Conservation (phyloP, 2,113 vertebrate species). For the Petrocephalus microphthalmus region DNA sequence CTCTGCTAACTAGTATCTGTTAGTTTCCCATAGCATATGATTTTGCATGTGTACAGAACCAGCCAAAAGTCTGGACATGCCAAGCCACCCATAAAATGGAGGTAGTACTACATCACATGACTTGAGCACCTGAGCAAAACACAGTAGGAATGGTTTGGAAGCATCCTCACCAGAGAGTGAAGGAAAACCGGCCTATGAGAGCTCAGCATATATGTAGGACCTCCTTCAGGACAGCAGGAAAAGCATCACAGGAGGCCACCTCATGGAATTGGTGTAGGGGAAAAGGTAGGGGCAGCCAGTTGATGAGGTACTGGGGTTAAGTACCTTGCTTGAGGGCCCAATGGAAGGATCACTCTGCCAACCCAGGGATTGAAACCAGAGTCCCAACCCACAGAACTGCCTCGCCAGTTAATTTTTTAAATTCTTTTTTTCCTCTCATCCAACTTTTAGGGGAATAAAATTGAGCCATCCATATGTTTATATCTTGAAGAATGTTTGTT, state of each 20-base stretch:
- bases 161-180: background rate
- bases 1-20: background rate
- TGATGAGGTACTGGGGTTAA: background rate
- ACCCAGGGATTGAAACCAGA: background rate
- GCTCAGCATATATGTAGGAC: background rate
- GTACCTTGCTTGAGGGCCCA: background rate
- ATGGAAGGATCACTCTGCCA: background rate
- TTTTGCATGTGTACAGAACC: background rate
- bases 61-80: background rate
- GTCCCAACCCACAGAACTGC: background rate
- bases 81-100: background rate
- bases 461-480: too few relatives aligned
- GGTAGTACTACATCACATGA: background rate
- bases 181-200: background rate
- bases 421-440: too few relatives aligned
- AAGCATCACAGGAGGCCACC: too few relatives aligned
- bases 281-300: too few relatives aligned
- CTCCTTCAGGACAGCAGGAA: too few relatives aligned
- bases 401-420: too few relatives aligned
- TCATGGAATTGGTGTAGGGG: background rate
- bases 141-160: background rate
- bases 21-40: background rate
- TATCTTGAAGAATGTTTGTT: too few relatives aligned
- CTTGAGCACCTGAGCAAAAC: background rate
- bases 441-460: too few relatives aligned